Base-by-base conservation (phyloP, 2,113 vertebrate genomes). In the Nesospiza acunhae region DNA sequence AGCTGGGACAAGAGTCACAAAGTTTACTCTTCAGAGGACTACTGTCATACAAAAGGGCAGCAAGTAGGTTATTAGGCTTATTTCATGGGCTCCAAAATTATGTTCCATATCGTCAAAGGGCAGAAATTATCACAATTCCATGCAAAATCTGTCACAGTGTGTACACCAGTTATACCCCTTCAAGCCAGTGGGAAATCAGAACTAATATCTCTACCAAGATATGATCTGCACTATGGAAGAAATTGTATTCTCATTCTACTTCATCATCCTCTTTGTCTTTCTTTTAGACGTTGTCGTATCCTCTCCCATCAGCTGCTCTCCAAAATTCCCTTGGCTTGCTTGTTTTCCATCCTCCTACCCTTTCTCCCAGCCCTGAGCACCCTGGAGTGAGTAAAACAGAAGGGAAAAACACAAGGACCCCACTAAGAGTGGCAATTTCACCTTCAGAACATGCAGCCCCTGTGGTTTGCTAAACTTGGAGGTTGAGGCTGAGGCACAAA, bases 61-160 rank as follows among this genome's bases (percentile, higher is more conserved):
- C 44, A 84, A 89, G 79, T 72, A 37, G 15, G 31, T 53, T 62
- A 84, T 67, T 47, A 89, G 64, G 33, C 37, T 30, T 27, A 30
- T 87, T 67, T 63, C 47, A 46, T 15, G 49, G 27, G 30, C 35
- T 30, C 23, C 62, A 49, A 84, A 84, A 78, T 78, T 59, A 44
- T 9, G 28, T 81, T 90, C 37, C 31, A 27, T 67, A 78, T 74
- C 9, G 5, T 87, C 84, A 87, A 35, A 87, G 12, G 68, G 33
- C 49, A 86, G 66, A 95, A 91, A 89, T 87, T 46, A 77, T 75
- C 62, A 84, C 69, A 84, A 80, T 89, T 87, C 73, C 81, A 72
- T 13, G 53, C 58, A 75, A 72, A 78, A 78, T 79, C 89, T 1
- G 0, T 92, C 91, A 78, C 52, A 76, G 39, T 14, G 30, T 18